Evolutionary conservation across 2,797 vertebrate species (phyloP).

Genomic region (Anisognathus igniventris): DNA sequence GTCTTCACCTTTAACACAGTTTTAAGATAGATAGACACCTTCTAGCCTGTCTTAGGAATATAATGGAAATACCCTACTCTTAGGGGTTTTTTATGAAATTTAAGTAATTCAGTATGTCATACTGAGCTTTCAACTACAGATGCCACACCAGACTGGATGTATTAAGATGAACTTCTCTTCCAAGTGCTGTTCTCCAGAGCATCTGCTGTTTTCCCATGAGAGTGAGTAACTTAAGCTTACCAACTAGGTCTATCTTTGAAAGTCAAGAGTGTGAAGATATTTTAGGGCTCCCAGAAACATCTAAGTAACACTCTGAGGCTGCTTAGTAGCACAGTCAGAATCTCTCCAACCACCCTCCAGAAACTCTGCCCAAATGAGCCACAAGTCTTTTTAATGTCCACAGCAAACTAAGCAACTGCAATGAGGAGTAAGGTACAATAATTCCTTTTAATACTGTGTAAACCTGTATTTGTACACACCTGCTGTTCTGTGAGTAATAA

Average conservation of each 20-base stretch:
- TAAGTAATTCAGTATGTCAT: not conserved
- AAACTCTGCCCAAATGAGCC: not conserved
- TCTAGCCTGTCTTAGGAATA: not conserved
- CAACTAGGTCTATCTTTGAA: not conserved
- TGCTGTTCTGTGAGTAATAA: constrained; percentile 73
- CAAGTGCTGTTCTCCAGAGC: not conserved
- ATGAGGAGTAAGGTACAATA: constrained; percentile 13
- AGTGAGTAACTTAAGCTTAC: not conserved
- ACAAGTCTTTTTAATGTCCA: not conserved
- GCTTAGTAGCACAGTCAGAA: not conserved
- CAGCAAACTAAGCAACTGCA: not conserved
- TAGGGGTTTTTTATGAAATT: not conserved
- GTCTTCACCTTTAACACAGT: not conserved
- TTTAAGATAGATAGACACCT: not conserved
- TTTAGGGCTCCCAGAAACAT: not conserved
- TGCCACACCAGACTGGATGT: not conserved
- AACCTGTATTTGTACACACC: constrained; percentile 73
- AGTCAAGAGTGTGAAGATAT: not conserved
- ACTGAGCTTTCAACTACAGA: not conserved
- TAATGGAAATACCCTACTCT: not conserved
- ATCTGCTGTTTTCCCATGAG: not conserved
- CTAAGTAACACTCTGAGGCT: not conserved
- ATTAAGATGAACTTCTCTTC: not conserved
- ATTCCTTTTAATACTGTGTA: constrained; percentile 45
- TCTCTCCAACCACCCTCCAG: not conserved